Evolutionary conservation across 1,140 invertebrate genomes (phyloP), one percentile per base, ranked within the genome.

Genomic region (Gryon sp.): DNA sequence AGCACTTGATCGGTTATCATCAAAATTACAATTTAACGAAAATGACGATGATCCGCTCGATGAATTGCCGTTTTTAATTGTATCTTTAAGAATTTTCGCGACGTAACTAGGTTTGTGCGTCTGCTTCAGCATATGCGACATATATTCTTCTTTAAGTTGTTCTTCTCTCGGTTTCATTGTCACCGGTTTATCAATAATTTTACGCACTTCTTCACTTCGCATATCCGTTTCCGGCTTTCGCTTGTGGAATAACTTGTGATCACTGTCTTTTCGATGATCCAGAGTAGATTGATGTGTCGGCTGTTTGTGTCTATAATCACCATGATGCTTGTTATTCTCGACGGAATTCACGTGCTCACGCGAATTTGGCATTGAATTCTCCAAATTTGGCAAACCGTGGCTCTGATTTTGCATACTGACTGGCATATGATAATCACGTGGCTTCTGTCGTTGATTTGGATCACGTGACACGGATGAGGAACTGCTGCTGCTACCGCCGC

Each of bases 101-200:
- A 84, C 76, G 48, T 79, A 85, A 19, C 81, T 86, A 0, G 82
- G 79, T 66, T 89, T 83, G 24, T 86, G 77, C 0, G 80, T 76
- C 18, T 81, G 82, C 32, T 88, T 87, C 0, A 86, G 55, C 70
- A 83, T 82, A 24, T 80, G 81, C 3, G 82, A 75, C 14, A 82
- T 74, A 24, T 84, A 85, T 1, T 86, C 83, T 8, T 82, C 70
- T 15, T 86, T 86, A 0, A 79, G 75, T 0, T 82, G 43, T 3
- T 88, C 86, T 1, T 81, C 65, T 1, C 82, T 68, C 0, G 83
- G 80, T 40, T 87, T 87, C 0, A 45, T 46, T 5, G 75, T 76
- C 18, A 86, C 14, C 0, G 86, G 83, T 16, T 88, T 87, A 9
- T 87, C 87, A 1, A 88, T 87, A 0, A 87, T 30, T 24, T 89